Evolutionary conservation across 2,113 vertebrate genomes (phyloP), one percentile per base, ranked within the genome.

Genomic region (Microcebus murinus): DNA sequence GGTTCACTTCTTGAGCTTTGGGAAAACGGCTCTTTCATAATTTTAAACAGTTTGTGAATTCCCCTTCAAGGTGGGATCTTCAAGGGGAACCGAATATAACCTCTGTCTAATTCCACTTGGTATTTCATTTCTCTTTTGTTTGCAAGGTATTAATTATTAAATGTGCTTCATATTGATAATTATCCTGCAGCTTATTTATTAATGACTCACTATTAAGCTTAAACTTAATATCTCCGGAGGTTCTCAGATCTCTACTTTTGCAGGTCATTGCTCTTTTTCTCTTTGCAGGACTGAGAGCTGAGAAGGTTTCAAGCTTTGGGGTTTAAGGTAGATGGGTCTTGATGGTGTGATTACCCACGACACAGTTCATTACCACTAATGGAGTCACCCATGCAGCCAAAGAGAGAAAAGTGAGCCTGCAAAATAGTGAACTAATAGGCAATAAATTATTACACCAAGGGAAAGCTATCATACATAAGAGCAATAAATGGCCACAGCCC

Each of bases 141-240:
- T 96, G 97, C 96, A 87, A 95, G 80, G 59, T 87, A 97, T 98
- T 96, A 96, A 98, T 98, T 97, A 98, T 98, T 98, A 94, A 98
- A 63, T 95, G 87, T 74, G 89, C 57, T 68, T 96, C 96, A 95
- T 93, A 96, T 96, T 96, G 97, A 96, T 97, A 96, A 98, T 98
- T 98, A 94, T 91, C 85, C 70, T 73, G 83, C 95, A 96, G 77
- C 95, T 98, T 98, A 98, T 94, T 98, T 98, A 98, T 98, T 98
- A 98, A 98, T 98, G 97, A 96, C 87, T 96, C 79, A 73, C 90
- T 92, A 95, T 96, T 96, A 96, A 96, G 94, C 76, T 92, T 96
- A 95, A 96, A 95, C 95, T 94, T 96, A 96, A 96, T 97, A 95
- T 98, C 95, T 95, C n/a, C 42, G 74, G 86, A 94, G 92, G 86